phyloP scores from a whole-genome alignment of 2,113 vertebrate species.

The Macheiramphus alcinus region DNA sequence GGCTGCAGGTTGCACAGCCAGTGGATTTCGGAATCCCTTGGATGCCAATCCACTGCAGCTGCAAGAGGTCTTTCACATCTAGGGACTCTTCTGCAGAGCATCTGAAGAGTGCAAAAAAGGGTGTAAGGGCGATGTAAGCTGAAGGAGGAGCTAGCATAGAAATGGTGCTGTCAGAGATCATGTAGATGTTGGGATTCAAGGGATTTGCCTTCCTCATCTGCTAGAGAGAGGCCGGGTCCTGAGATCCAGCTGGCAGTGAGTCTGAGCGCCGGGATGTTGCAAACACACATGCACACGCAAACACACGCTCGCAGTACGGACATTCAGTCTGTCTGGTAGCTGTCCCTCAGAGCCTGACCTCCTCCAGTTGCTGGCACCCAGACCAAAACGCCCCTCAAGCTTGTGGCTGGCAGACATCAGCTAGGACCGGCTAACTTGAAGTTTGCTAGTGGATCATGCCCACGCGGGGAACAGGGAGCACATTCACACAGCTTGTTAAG shows the following conservation, averaged over 20 bases:
- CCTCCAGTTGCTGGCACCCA: background rate
- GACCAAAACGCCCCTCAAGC: too few relatives aligned
- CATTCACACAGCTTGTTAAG: background rate
- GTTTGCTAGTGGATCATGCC: background rate
- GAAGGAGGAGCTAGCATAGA: background rate
- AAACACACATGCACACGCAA: too few relatives aligned
- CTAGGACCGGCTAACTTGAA: background rate
- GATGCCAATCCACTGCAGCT: background rate
- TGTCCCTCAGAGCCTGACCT: background rate
- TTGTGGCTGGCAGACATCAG: background rate
- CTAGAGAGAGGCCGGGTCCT: background rate
- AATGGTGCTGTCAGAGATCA: background rate
- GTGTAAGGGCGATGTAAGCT: background rate
- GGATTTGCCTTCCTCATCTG: background rate
- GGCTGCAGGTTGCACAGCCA: background rate
- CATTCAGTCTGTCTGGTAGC: background rate
- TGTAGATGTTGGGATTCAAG: background rate
- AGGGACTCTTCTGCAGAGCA: background rate
- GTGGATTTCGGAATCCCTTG: background rate
- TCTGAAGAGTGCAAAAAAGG: background rate
- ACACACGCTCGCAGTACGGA: too few relatives aligned
- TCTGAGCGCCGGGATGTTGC: background rate
- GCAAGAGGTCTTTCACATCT: background rate
- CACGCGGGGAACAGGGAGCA: background rate
- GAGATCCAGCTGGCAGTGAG: background rate